Conservation (phyloP, 1,140 invertebrate genomes). For the Drosophila auraria region DNA sequence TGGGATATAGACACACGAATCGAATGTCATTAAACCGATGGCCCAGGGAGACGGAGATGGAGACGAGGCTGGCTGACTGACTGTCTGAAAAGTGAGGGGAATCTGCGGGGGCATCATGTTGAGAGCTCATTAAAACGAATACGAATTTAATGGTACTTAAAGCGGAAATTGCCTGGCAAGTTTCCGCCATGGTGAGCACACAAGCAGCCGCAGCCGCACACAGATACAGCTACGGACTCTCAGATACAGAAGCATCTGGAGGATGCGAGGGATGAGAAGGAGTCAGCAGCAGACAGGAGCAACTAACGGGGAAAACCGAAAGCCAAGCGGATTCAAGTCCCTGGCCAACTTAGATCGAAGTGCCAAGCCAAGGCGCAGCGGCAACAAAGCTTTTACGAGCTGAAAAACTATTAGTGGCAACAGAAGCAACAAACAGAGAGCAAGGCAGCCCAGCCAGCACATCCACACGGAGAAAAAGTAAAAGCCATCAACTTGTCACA, state of each 20-base stretch:
- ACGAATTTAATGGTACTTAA: slow-evolving; percentile 85
- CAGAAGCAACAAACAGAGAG: slow-evolving; percentile 27
- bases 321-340: slow-evolving; percentile 42
- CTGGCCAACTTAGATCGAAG: slow-evolving; percentile 67
- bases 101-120: slow-evolving; percentile 70
- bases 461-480: slow-evolving; percentile 19
- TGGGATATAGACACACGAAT: slow-evolving; percentile 65
- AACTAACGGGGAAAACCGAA: slow-evolving; percentile 25
- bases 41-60: slow-evolving; percentile 1
- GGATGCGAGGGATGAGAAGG: slow-evolving; percentile 10
- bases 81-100: slow-evolving; percentile 11
- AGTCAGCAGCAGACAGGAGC: slow-evolving; percentile 11
- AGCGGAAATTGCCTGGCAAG: slow-evolving; percentile 84
- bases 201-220: slow-evolving; percentile 36
- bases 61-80: slow-evolving; percentile 21
- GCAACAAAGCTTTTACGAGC: slow-evolving; percentile 76
- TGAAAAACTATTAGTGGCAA: slow-evolving; percentile 77
- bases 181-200: slow-evolving; percentile 74
- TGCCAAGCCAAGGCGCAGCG: slow-evolving; percentile 32
- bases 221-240: slow-evolving; percentile 26
- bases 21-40: slow-evolving; percentile 79
- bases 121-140: slow-evolving; percentile 85
- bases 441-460: background rate
- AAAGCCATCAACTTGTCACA: background rate
- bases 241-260: slow-evolving; percentile 8